Base-by-base conservation (phyloP, 1,140 invertebrate species). In the Hetaerina americana region DNA sequence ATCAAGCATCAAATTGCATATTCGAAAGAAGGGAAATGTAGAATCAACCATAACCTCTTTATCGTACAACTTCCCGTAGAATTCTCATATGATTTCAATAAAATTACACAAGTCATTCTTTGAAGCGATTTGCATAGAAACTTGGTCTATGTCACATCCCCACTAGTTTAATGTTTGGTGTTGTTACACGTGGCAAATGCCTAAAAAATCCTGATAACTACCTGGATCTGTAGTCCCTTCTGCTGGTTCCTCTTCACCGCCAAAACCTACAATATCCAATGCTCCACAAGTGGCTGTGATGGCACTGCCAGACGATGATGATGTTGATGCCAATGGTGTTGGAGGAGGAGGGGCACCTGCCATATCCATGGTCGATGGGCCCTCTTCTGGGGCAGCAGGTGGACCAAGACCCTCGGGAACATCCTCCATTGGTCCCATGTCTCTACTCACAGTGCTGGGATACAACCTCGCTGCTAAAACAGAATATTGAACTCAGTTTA, bases 391-490 rank as follows among this genome's bases (percentile, higher is more conserved):
- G 12, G n/a, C 27, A 5, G 40, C 2, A 57, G 40, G 15, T 12
- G 15, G 15, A 12, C 40, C n/a, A 12, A 27, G 15, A 27, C 28
- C 22, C 28, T 69, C 68, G n/a, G 26, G 28, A 12, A 28, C 26
- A 2, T 69, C 68, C 68, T 69, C 68, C 12, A 27, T 10, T 12
- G 26, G 26, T 5, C 68, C 28, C 26, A 69, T 69, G n/a, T 69
- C 68, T 69, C 28, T 25, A 27, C 28, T 69, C 22, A 27, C 26
- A 18, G 74, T 70, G 24, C 25, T 71, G 8, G 79, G 79, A 75
- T 77, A 81, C 26, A 80, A 73, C 49, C 76, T 76, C 69, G 79
- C 79, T 72, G 79, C 80, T 79, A 66, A 0, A 73, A 73, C 26
- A 22, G 69, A 68, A 27, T 0, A 69, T 57, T 57, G 10, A 57